phyloP scores from a whole-genome alignment of 2,113 vertebrate species.

The Electrona antarctica region DNA sequence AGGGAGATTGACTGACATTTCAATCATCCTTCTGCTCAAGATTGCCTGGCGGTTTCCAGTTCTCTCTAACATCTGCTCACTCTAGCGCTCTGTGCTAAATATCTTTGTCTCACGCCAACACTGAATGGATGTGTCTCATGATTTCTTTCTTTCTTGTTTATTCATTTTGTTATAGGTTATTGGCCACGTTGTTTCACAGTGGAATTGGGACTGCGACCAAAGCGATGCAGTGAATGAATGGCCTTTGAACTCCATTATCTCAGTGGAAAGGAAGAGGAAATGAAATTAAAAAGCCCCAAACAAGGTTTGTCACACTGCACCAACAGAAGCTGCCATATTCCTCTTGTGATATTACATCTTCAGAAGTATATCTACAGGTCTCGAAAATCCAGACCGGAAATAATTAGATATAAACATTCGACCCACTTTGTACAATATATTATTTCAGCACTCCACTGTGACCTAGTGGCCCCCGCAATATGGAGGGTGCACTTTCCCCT shows the following conservation, averaged over 20 bases:
- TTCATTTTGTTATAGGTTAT: constrained; percentile 3
- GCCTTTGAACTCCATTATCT: constrained; percentile 42
- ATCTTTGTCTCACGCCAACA: constrained; percentile 43
- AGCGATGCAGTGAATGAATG: constrained; percentile 26
- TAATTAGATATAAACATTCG: background rate
- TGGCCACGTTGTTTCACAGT: constrained; percentile 21
- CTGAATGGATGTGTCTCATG: constrained; percentile 40
- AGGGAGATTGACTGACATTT: constrained; percentile 67
- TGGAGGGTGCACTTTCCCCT: background rate
- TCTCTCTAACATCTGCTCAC: constrained; percentile 47
- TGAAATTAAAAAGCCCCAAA: constrained; percentile 46
- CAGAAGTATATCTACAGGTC: background rate
- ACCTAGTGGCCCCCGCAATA: constrained; percentile 26
- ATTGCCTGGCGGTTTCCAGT: constrained; percentile 55
- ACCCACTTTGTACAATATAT: constrained; percentile 15
- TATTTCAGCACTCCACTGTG: constrained; percentile 26
- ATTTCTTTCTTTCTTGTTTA: constrained; percentile 43
- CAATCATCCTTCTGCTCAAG: constrained; percentile 55
- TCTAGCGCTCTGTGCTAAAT: constrained; percentile 44
- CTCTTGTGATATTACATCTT: constrained; percentile 8
- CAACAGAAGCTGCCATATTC: background rate
- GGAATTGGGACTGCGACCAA: constrained; percentile 31
- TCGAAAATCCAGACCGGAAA: constrained; percentile 9
- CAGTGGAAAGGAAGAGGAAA: constrained; percentile 39
- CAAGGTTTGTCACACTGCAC: constrained; percentile 56